phyloP scores from a whole-genome alignment of 2,888 invertebrate species.

The Norana najaformis region DNA sequence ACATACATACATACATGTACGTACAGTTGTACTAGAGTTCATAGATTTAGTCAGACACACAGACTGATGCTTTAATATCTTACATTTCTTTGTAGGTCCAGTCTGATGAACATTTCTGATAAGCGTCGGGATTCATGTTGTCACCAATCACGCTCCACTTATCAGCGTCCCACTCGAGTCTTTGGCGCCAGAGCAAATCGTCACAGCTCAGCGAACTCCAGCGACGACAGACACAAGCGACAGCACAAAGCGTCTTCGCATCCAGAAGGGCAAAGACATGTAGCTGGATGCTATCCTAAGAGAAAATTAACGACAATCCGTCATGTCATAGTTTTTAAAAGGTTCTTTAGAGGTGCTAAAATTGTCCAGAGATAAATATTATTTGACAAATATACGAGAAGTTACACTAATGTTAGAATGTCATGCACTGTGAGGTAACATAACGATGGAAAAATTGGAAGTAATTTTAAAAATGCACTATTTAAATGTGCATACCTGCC shows the following conservation, averaged over 20 bases:
- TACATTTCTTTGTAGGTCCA: slow-evolving; percentile 59
- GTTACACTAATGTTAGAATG: neutral
- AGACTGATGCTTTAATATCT: slow-evolving; percentile 37
- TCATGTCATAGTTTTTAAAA: neutral
- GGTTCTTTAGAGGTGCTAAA: too few species aligned
- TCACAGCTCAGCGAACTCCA: slow-evolving; percentile 55
- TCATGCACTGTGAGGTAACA: neutral
- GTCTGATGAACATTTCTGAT: slow-evolving; percentile 53
- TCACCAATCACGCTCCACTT: slow-evolving; percentile 56
- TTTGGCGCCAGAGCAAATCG: slow-evolving; percentile 53
- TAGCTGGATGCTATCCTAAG: slow-evolving; percentile 43
- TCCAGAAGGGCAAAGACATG: slow-evolving; percentile 48
- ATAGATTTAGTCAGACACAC: too few species aligned
- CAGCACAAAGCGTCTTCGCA: slow-evolving; percentile 51
- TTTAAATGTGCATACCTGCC: too few species aligned
- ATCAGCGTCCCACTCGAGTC: slow-evolving; percentile 48
- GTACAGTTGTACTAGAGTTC: too few species aligned
- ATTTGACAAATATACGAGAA: neutral
- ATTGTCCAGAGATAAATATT: too few species aligned
- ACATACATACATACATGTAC: too few species aligned
- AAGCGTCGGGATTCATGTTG: slow-evolving; percentile 54
- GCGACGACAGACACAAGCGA: slow-evolving; percentile 50
- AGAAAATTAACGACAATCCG: neutral
- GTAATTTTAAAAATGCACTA: too few species aligned
- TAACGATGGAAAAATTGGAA: neutral